Conservation (phyloP, 2,113 vertebrate genomes). For the Cairina moschata region DNA sequence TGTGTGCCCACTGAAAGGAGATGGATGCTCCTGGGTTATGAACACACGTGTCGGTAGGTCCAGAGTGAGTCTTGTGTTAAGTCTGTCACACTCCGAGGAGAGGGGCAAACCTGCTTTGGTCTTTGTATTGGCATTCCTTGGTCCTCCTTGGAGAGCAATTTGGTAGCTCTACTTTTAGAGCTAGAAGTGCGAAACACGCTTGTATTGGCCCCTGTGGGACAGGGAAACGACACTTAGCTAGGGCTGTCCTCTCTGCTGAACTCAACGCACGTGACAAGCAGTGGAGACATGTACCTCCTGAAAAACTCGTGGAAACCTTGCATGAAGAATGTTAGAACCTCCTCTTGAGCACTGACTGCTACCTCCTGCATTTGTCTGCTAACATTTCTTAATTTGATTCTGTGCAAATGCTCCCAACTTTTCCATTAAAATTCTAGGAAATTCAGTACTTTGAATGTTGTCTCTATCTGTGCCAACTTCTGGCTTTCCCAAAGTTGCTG, state of each 20-base stretch:
- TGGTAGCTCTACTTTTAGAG: neutral
- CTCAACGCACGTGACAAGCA: neutral
- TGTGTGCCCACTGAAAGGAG: accelerated
- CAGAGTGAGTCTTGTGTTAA: neutral
- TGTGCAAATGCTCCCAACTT: neutral
- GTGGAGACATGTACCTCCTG: neutral
- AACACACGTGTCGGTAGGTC: accelerated
- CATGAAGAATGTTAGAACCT: neutral
- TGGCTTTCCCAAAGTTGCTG: neutral
- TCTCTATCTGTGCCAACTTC: neutral
- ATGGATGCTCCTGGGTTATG: neutral
- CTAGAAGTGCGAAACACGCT: neutral
- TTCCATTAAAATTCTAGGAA: neutral
- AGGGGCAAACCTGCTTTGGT: neutral
- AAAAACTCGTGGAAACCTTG: neutral
- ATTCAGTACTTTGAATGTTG: neutral
- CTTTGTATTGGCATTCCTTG: neutral
- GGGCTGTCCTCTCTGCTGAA: neutral
- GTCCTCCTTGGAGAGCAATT: neutral
- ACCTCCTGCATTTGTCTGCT: neutral
- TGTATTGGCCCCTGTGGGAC: neutral
- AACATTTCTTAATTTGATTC: neutral
- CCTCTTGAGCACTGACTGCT: neutral
- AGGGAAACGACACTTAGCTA: neutral
- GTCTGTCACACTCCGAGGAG: neutral